phyloP scores from a whole-genome alignment of 2,113 vertebrate species.

The Daphoenositta chrysoptera region DNA sequence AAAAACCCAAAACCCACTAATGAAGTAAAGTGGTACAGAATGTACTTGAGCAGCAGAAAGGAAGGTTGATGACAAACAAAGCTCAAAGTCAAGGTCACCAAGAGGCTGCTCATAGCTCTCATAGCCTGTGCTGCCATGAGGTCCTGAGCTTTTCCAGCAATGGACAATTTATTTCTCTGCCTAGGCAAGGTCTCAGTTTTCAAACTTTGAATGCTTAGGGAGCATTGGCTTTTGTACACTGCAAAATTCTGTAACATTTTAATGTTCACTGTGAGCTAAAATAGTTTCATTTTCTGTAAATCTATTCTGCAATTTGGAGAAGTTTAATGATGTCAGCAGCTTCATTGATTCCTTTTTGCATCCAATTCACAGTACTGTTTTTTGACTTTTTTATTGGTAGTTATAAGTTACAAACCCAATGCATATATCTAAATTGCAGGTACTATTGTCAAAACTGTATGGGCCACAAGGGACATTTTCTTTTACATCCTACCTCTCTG shows the following conservation, averaged over 20 bases:
- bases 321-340: not conserved
- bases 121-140: rapidly evolving
- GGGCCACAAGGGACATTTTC: slow-evolving; percentile 81
- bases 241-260: not conserved
- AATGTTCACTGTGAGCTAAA: not conserved
- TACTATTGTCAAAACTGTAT: slow-evolving; percentile 81
- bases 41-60: not conserved
- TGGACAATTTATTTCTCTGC: not conserved
- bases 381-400: not conserved
- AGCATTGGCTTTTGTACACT: not conserved
- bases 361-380: not conserved
- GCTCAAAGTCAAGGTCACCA: not conserved
- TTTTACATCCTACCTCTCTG: slow-evolving; percentile 82
- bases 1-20: not conserved
- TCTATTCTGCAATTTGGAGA: not conserved
- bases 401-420: not conserved
- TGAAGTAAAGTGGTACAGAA: not conserved
- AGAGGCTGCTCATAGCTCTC: not conserved
- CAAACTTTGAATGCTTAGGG: not conserved
- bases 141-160: not conserved
- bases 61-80: not conserved
- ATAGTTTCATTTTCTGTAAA: not conserved
- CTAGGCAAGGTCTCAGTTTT: not conserved
- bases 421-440: slow-evolving; percentile 55
- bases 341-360: not conserved